Evolutionary conservation across 2,888 invertebrate genomes (phyloP).

Genomic region (Himalopsyche japonica): DNA sequence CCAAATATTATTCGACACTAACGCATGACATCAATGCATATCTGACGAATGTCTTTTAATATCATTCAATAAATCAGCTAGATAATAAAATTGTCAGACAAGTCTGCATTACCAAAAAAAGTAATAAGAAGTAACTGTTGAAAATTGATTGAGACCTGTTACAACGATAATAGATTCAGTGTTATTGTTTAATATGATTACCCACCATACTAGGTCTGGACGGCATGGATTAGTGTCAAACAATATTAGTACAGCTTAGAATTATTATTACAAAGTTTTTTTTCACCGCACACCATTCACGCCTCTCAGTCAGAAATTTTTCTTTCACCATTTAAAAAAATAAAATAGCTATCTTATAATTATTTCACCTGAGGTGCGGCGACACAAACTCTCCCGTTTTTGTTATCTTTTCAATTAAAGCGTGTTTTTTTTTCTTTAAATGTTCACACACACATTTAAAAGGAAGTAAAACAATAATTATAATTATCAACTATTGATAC

Average conservation of each 20-base stretch:
- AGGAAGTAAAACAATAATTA: not conserved
- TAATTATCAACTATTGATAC: not conserved
- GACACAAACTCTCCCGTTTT: not conserved
- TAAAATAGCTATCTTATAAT: not conserved
- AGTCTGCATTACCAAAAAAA: too few relatives aligned
- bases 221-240: not conserved
- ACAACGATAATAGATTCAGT: too few relatives aligned
- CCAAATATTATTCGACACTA: not conserved
- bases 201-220: too few relatives aligned
- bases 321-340: not conserved
- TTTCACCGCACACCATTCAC: not conserved
- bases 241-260: not conserved
- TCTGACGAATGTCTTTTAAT: too few relatives aligned
- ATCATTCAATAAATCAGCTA: too few relatives aligned
- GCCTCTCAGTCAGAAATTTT: not conserved
- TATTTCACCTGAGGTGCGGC: not conserved
- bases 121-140: too few relatives aligned
- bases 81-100: too few relatives aligned
- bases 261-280: not conserved
- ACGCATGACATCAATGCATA: not conserved
- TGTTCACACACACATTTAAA: not conserved
- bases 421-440: not conserved
- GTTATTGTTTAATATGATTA: too few relatives aligned
- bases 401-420: not conserved
- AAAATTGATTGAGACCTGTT: too few relatives aligned